These are phyloP conservation scores for Arizona elegans DNA, from an alignment of 2,113 vertebrate species.

Conservation along the genomic window DNA sequence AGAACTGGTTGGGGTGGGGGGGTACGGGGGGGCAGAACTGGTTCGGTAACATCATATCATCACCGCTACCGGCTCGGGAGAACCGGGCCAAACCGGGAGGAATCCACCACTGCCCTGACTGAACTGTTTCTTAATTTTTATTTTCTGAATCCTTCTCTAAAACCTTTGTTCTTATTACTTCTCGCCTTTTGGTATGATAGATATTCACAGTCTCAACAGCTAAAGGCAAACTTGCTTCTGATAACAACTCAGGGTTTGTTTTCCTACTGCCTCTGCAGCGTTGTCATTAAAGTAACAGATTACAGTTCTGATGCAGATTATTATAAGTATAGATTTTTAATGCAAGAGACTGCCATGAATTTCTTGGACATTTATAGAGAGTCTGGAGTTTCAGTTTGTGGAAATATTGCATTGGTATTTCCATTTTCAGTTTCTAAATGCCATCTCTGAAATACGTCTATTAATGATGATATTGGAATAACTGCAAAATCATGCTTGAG, in stretches of 20 bases:
- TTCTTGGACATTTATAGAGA: slow-evolving; percentile 12
- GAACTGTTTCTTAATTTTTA: not conserved
- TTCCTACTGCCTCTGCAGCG: not conserved
- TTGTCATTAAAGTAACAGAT: slow-evolving; percentile 10
- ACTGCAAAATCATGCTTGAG: not conserved
- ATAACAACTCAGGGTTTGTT: not conserved
- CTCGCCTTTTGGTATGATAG: not conserved
- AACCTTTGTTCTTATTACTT: not conserved
- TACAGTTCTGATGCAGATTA: slow-evolving; percentile 5
- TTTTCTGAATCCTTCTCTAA: not conserved
- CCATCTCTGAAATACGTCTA: not conserved
- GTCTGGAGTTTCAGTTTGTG: not conserved
- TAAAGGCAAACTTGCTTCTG: not conserved
- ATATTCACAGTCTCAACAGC: not conserved
- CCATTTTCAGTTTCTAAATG: not conserved
- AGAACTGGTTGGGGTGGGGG: too few relatives aligned
- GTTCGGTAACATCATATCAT: too few relatives aligned
- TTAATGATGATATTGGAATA: not conserved
- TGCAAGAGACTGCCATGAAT: not conserved
- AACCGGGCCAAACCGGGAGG: too few relatives aligned
- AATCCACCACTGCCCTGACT: not conserved
- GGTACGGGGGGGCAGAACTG: too few relatives aligned
- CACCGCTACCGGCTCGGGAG: too few relatives aligned
- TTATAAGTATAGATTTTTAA: slow-evolving; percentile 4
- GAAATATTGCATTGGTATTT: not conserved